Base-by-base conservation (phyloP, 2,888 invertebrate species). In the Clanis bilineata region DNA sequence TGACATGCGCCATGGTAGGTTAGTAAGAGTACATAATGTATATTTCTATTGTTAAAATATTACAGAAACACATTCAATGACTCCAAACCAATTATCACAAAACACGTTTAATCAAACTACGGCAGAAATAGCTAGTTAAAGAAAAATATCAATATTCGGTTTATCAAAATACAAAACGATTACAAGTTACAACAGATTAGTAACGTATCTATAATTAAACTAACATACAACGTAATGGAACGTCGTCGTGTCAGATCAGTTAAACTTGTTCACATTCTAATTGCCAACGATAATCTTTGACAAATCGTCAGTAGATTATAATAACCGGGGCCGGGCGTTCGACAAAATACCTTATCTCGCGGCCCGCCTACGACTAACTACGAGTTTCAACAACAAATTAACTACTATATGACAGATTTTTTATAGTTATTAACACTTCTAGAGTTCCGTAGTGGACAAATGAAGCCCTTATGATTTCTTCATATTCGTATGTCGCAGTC, bases 331-430 rank as follows among this genome's bases (percentile, higher is more conserved):
- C 45, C 45, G 45, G 51, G 21, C 51, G 51, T 51, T 51, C 51
- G 51, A 51, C 51, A 32, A 51, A 51, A 51, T 51, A 18, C 18
- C 32, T 32, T 51, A 32, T 51, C 32, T 21, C 51, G 28, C 51
- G 7, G 32, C 51, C 51, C 51, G 51, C 51, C 51, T 51, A 51
- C 51, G 32, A 51, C 51, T 68, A 64, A 68, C 39, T 67, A 69
- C 64, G 69, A 70, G 62, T 68, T 77, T 76, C 76, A 73, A 77
- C 71, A 39, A 70, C 73, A 66, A 73, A 74, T 74, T 68, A 76
- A 22, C 22, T 57, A 22, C 4, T 10, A 57, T 45, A 45, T 57
- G 44, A 57, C 57, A 45, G 32, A 57, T 41, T 45, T 57, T 57
- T 57, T 68, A 68, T 68, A 63, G 68, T 58, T 69, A 66, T 70